Percentiles rank a stretch among this genome's conserved stretches.
Evolutionary conservation across 2,797 vertebrate genomes (phyloP).

Genomic region (Ispidina lecontei): DNA sequence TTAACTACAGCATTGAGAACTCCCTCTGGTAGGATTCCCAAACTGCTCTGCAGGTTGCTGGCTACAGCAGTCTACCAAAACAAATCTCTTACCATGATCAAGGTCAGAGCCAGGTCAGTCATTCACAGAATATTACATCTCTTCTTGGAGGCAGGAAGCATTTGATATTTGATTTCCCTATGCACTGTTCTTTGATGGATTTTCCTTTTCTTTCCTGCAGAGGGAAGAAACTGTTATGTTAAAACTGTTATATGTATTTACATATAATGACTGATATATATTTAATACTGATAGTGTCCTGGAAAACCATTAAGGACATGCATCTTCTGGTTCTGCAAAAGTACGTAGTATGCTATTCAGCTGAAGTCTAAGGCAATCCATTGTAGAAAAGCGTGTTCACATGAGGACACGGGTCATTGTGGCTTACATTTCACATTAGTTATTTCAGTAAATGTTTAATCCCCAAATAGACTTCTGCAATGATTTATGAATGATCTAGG

Average conservation of each 20-base stretch:
- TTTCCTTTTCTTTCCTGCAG: conserved; percentile 67
- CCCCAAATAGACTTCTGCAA: background rate
- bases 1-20: conserved; percentile 77
- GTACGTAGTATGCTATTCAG: background rate
- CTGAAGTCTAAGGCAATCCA: background rate
- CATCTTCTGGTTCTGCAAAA: conserved; percentile 40
- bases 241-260: conserved; percentile 58
- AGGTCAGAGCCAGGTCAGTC: conserved; percentile 87
- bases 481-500: background rate
- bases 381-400: conserved; percentile 15
- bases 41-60: conserved; percentile 90
- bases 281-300: conserved; percentile 27
- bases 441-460: conserved; percentile 29
- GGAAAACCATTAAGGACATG: conserved; percentile 28
- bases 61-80: conserved; percentile 87
- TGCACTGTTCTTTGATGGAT: conserved; percentile 75
- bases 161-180: conserved; percentile 76
- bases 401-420: background rate
- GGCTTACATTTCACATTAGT: background rate
- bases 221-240: conserved; percentile 57
- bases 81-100: conserved; percentile 88
- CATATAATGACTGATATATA: conserved; percentile 49
- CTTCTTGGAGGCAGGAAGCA: conserved; percentile 76
- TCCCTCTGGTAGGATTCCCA: conserved; percentile 86
- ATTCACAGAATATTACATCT: conserved; percentile 83